Base-by-base conservation (phyloP, 1,140 invertebrate genomes). In the Anastrepha obliqua region DNA sequence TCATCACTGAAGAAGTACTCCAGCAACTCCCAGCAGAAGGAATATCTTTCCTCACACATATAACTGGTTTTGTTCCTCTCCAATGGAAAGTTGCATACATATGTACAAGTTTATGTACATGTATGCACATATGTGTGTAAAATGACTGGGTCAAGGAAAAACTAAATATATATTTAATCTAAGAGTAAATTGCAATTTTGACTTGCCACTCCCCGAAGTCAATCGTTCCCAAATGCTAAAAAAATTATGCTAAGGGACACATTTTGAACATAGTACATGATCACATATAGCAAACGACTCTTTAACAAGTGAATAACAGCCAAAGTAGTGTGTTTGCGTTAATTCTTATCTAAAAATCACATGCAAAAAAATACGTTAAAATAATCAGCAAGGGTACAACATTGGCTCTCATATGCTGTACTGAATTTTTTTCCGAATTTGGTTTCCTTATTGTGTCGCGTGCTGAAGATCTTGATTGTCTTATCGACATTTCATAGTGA, bases 391-490 rank as follows among this genome's bases (percentile, higher is more conserved):
- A 67, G 29, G 64, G 11, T n/a, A 67, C 13, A 67, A 67, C 64
- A 67, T 67, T 6, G 11, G 29, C 3, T 9, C 64, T 8, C 39
- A 67, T 67, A 67, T 67, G 64, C 39, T 39, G 64, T 67, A 3
- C 39, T 42, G 64, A 67, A 67, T 39, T 42, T 67, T 13, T n/a
- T 67, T 29, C 29, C 64, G 39, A 67, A 42, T 67, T 9, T 65
- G 13, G 29, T 2, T 8, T 20, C 13, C 29, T 67, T 67, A 67
- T 67, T 67, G 64, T 67, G 64, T 67, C 64, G 64, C 64, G 64
- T 67, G 64, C 64, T 2, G 64, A n/a, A 67, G n/a, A 67, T 67
- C 64, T 67, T 67, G 64, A 67, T 67, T 67, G n/a, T 13, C 8
- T 67, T 67, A 67, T 67, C 64, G 64, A 3, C 39, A 39, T 11